These are phyloP conservation scores for Elgonia sp. DNA, from an alignment of 2,888 invertebrate species.

Conservation along the genomic window DNA sequence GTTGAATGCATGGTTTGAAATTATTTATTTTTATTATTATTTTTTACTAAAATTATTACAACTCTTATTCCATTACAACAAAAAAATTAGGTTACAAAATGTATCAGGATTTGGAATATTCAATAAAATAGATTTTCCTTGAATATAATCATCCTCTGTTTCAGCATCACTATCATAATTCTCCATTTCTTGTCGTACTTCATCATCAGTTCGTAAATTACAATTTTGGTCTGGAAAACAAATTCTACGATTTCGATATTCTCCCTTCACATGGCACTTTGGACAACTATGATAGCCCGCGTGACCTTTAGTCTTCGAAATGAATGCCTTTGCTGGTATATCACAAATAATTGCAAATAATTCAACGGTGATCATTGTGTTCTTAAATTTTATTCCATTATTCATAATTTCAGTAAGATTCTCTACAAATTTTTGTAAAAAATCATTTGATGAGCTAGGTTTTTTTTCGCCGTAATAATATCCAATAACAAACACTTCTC, in stretches of 20 bases:
- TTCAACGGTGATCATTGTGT: slow-evolving; percentile 10
- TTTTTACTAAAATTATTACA: neutral
- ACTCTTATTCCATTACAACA: neutral
- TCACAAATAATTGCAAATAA: slow-evolving; percentile 47
- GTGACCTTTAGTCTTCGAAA: slow-evolving; percentile 63
- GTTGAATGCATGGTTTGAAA: no score
- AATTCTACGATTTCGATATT: slow-evolving; percentile 52
- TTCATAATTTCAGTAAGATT: no score
- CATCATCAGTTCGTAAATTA: slow-evolving; percentile 20
- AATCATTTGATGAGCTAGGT: no score
- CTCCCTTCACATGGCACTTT: slow-evolving; percentile 60
- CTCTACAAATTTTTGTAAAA: no score
- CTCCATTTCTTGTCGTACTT: no score
- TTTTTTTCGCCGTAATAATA: neutral
- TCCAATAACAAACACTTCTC: neutral
- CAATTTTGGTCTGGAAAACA: no score
- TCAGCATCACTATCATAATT: slow-evolving; percentile 22
- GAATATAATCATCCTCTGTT: slow-evolving; percentile 65
- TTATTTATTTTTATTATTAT: no score
- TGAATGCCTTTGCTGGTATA: slow-evolving; percentile 56
- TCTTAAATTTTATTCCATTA: slow-evolving; percentile 21
- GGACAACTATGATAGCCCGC: slow-evolving; percentile 59
- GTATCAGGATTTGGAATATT: neutral
- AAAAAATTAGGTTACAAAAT: neutral
- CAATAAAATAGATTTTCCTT: slow-evolving; percentile 30